Evolutionary conservation across 2,888 invertebrate species (phyloP).

Genomic region (Noctua comes): DNA sequence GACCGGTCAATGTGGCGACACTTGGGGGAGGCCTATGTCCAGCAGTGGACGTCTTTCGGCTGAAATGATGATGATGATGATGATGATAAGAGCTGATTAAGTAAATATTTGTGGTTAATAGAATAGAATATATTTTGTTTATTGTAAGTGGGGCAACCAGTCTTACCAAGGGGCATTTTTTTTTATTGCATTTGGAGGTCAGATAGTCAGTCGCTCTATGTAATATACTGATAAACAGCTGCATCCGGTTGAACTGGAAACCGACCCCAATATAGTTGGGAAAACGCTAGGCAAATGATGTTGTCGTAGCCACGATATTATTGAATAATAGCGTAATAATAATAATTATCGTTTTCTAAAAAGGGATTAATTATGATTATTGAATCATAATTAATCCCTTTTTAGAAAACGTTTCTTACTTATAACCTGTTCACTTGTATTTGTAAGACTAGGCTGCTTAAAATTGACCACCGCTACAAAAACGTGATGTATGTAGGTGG

Average conservation of each 20-base stretch:
- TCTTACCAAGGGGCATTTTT: background rate
- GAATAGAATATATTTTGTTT: background rate
- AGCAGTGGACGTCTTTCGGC: too few species aligned
- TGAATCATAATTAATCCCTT: background rate
- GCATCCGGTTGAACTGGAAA: background rate
- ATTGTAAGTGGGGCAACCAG: background rate
- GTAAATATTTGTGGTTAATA: background rate
- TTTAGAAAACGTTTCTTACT: background rate
- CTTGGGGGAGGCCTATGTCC: too few species aligned
- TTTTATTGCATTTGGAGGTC: too few species aligned
- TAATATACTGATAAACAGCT: background rate
- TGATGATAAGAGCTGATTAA: background rate
- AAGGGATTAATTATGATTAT: too few species aligned
- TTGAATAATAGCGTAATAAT: too few species aligned
- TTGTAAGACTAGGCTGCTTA: background rate
- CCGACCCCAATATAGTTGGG: background rate
- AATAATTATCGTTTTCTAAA: too few species aligned
- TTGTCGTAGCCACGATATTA: too few species aligned
- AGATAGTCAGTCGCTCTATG: background rate
- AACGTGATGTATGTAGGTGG: slow-evolving; percentile 21
- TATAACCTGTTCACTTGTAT: background rate
- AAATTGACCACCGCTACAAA: background rate
- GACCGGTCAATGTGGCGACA: too few species aligned
- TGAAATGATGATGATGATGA: too few species aligned
- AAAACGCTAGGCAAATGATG: background rate